phyloP scores from a whole-genome alignment of 2,888 invertebrate species.

The Melipona bicolor region DNA sequence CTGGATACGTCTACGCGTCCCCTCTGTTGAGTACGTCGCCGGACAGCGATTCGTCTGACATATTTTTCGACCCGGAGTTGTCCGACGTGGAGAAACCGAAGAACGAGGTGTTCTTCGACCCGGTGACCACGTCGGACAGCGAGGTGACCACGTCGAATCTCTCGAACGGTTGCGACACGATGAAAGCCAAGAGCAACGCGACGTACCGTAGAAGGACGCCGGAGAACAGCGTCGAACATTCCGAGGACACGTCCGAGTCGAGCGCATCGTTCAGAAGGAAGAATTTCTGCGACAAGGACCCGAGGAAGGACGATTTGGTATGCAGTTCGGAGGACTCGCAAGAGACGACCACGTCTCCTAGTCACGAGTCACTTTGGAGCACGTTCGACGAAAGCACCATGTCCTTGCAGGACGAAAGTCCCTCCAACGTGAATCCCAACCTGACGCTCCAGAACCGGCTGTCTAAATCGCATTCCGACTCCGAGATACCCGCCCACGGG shows the following conservation, averaged over 20 bases:
- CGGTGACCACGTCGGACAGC: constrained; percentile 73
- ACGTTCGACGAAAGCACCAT: constrained; percentile 80
- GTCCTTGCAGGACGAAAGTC: constrained; percentile 76
- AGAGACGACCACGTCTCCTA: constrained; percentile 79
- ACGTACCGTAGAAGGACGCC: constrained; percentile 23
- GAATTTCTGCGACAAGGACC: constrained; percentile 24
- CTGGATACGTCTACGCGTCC: constrained; percentile 85
- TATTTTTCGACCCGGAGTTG: constrained; percentile 79
- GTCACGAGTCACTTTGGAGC: constrained; percentile 80
- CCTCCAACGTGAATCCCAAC: constrained; percentile 32
- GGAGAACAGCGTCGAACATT: constrained; percentile 39
- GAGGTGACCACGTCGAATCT: constrained; percentile 65
- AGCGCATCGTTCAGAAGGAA: constrained; percentile 59
- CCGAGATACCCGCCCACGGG: constrained; percentile 66
- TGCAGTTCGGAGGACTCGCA: constrained; percentile 74
- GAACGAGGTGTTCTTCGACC: constrained; percentile 72
- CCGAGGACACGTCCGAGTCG: constrained; percentile 76
- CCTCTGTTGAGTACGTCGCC: constrained; percentile 77
- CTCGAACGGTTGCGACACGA: constrained; percentile 31
- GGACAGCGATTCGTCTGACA: constrained; percentile 84
- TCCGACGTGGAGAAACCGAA: constrained; percentile 76
- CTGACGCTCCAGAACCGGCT: constrained; percentile 43
- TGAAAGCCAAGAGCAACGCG: background rate
- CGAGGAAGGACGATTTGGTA: constrained; percentile 15
- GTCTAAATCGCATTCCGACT: constrained; percentile 78